Evolutionary conservation across 2,888 invertebrate genomes (phyloP).

Genomic region (Heliconius sara): DNA sequence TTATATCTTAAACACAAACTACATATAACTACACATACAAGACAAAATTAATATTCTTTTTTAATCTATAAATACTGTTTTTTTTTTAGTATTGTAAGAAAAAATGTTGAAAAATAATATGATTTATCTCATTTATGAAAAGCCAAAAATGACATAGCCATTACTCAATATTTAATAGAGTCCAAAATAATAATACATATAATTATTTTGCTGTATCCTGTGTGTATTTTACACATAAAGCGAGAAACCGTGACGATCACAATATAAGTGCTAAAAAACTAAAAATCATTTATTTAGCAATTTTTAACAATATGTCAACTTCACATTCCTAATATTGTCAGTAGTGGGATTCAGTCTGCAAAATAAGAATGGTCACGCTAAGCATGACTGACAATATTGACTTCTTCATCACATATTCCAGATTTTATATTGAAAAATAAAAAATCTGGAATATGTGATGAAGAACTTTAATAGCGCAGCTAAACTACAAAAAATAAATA

Average conservation of each 20-base stretch:
- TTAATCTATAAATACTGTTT: neutral
- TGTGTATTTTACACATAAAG: slow-evolving; percentile 45
- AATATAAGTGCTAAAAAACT: slow-evolving; percentile 35
- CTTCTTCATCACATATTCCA: too few relatives aligned
- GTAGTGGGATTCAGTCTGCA: too few relatives aligned
- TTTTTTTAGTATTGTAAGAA: neutral
- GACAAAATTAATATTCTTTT: too few relatives aligned
- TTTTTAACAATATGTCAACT: neutral
- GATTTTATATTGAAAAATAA: too few relatives aligned
- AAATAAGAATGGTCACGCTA: too few relatives aligned
- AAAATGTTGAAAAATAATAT: neutral
- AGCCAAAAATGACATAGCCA: neutral
- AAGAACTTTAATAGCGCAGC: too few relatives aligned
- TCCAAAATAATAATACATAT: slow-evolving; percentile 6
- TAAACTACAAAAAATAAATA: too few relatives aligned
- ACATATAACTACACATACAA: neutral
- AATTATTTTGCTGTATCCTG: slow-evolving; percentile 25
- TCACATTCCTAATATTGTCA: too few relatives aligned
- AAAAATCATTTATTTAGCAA: slow-evolving; percentile 12
- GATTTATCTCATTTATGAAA: neutral
- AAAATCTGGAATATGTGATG: too few relatives aligned
- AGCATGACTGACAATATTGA: too few relatives aligned
- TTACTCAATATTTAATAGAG: neutral
- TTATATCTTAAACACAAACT: neutral
- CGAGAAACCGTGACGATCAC: slow-evolving; percentile 49